Conservation (phyloP, 2,113 vertebrate species). For the Scartelaos histophorus region DNA sequence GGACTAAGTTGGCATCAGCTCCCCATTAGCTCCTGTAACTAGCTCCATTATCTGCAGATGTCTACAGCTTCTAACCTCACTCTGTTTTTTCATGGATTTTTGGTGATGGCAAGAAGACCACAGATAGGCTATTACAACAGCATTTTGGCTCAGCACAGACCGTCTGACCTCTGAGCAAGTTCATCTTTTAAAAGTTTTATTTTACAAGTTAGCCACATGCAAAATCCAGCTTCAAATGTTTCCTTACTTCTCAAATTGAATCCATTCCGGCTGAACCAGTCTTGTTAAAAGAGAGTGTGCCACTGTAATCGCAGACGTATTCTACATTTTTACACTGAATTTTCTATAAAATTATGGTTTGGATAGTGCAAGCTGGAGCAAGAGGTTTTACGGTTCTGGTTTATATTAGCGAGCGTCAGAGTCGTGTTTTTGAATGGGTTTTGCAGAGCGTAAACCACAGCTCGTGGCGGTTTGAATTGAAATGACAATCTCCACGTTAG, state of each 20-base stretch:
- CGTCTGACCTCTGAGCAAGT: background rate
- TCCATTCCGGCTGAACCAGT: background rate
- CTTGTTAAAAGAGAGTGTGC: background rate
- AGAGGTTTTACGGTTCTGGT: constrained; percentile 18
- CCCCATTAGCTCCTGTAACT: too few species aligned
- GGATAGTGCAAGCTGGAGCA: background rate
- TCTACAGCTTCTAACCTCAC: too few species aligned
- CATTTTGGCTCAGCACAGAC: background rate
- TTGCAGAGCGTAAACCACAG: background rate
- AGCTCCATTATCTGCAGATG: too few species aligned
- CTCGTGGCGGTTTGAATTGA: constrained; percentile 27
- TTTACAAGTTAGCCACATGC: background rate
- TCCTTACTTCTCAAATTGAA: background rate
- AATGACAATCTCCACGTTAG: constrained; percentile 23
- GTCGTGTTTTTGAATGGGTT: constrained; percentile 22
- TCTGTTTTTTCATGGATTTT: background rate
- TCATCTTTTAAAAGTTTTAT: background rate
- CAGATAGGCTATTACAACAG: background rate
- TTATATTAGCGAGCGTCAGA: constrained; percentile 25
- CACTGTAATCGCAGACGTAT: background rate
- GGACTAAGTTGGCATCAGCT: too few species aligned
- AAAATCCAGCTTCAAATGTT: constrained; percentile 2
- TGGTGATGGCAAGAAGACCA: background rate
- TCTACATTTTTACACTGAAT: background rate
- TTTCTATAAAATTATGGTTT: background rate